Conservation (phyloP, 2,888 invertebrate species). For the Cylloceria caligata region DNA sequence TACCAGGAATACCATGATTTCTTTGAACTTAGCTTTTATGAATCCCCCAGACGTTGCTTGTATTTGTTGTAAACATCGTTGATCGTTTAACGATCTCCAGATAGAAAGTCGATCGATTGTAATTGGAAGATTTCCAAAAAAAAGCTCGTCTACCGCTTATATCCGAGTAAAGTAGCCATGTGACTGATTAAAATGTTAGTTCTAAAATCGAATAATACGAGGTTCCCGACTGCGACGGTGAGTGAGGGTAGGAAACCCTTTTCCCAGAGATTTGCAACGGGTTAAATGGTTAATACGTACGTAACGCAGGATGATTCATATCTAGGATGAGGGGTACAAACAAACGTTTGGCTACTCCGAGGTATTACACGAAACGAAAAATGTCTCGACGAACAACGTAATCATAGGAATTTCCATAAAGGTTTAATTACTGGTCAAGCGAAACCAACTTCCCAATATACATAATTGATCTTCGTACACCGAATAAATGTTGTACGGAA, state of each 20-base stretch:
- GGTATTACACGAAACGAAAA: background rate
- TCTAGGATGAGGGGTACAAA: background rate
- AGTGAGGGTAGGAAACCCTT: background rate
- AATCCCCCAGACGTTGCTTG: too few relatives aligned
- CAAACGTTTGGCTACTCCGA: background rate
- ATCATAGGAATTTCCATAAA: background rate
- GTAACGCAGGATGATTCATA: background rate
- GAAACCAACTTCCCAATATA: too few relatives aligned
- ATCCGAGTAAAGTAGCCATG: background rate
- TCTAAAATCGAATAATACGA: constrained; percentile 1
- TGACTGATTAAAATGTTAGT: background rate
- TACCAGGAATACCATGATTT: too few relatives aligned
- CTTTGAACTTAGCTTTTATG: too few relatives aligned
- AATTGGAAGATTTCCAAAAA: too few relatives aligned
- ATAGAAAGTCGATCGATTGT: too few relatives aligned
- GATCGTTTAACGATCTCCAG: too few relatives aligned
- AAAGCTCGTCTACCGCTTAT: background rate
- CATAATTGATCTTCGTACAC: too few relatives aligned
- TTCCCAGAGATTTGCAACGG: background rate
- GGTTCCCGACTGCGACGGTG: background rate
- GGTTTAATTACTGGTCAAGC: too few relatives aligned
- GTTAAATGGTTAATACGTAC: background rate
- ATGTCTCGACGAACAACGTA: background rate
- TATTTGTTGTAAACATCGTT: too few relatives aligned
- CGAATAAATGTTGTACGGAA: too few relatives aligned